Percentiles rank a stretch among this genome's conserved stretches.
Conservation (phyloP, 2,888 invertebrate genomes). For the Pandemis cinnamomeana region DNA sequence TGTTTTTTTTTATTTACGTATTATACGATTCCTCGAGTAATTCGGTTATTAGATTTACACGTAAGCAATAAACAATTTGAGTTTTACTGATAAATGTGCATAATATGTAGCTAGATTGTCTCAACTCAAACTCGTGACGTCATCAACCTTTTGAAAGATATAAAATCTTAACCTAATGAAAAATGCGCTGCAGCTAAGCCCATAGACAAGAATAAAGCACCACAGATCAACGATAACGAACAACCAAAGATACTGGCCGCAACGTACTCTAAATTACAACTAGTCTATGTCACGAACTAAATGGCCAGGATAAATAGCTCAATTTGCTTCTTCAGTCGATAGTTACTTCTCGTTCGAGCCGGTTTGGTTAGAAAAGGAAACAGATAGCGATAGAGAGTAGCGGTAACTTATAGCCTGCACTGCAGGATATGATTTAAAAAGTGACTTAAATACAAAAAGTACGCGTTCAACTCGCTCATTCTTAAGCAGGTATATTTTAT, state of each 20-base stretch:
- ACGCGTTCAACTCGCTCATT: no score
- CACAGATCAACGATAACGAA: conserved; percentile 28
- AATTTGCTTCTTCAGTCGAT: conserved; percentile 1
- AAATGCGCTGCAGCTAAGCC: conserved; percentile 1
- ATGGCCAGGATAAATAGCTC: neutral
- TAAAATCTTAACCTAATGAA: conserved; percentile 3
- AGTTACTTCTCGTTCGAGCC: neutral
- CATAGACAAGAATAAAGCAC: conserved; percentile 18
- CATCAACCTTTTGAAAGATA: neutral
- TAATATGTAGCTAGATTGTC: no score
- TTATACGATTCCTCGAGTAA: no score
- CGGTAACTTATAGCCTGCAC: neutral
- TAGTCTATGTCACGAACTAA: conserved; percentile 9
- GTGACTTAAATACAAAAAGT: no score
- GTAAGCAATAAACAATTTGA: no score
- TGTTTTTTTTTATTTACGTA: no score
- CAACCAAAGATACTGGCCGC: conserved; percentile 21
- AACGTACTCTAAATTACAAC: conserved; percentile 19
- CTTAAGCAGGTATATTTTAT: no score
- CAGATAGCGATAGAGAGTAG: neutral
- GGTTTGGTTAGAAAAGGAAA: neutral
- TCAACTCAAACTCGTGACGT: neutral
- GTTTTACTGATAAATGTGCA: no score
- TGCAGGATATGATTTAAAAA: neutral
- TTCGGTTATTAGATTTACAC: no score